A percentile compares a stretch with the other conserved stretches of the same genome.
Evolutionary conservation across 2,797 vertebrate genomes (phyloP).

Genomic region (Myotis findleyi): DNA sequence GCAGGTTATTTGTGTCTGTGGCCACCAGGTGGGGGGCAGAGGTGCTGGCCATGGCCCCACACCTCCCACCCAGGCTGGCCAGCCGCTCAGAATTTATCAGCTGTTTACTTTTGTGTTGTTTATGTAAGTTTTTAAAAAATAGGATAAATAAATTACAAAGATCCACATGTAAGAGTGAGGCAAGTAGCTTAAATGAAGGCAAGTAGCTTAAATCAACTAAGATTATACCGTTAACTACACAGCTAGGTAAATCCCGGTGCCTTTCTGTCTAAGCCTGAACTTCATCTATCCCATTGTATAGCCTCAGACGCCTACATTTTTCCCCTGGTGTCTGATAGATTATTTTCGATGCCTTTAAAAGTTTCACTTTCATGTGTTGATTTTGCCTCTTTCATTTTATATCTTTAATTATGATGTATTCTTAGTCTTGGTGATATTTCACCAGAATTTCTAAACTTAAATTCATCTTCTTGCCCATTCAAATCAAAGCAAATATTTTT

Average conservation of each 20-base stretch:
- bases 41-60: neutral
- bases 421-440: neutral
- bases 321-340: neutral
- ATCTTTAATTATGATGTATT: neutral
- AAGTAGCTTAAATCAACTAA: neutral
- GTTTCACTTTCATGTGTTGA: neutral
- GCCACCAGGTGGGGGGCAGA: neutral
- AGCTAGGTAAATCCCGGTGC: neutral
- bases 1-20: rapidly evolving
- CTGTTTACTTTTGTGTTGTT: neutral
- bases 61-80: neutral
- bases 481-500: neutral
- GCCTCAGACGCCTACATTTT: rapidly evolving
- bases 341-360: neutral
- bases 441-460: neutral
- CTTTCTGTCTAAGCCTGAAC: neutral
- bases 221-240: neutral
- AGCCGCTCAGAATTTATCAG: neutral
- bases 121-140: neutral
- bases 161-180: neutral
- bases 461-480: neutral
- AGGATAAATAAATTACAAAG: neutral
- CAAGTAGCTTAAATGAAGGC: neutral
- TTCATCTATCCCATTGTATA: neutral
- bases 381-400: conserved; percentile 17